Evolutionary conservation across 2,797 vertebrate genomes (phyloP), one percentile per base, ranked within the genome.

Genomic region (Enteromius fasciolatus): DNA sequence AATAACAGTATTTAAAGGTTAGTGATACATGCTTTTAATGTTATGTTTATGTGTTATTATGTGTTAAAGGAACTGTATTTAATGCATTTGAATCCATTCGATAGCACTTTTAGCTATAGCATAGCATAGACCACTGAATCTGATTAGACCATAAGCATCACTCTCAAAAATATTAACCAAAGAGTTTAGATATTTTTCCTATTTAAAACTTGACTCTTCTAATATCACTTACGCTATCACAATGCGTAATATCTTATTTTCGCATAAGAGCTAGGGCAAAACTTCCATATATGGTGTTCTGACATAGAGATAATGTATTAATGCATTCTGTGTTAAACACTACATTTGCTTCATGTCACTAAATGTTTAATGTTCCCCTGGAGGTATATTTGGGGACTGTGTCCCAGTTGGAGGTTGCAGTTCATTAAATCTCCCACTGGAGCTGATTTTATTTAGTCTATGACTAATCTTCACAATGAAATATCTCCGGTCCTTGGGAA

Each of bases 401-500:
- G 31, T 39, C 63, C 44, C 36, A 76, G 31, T 67, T 75, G 66
- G 64, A 50, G 61, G 33, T 68, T 64, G 25, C 57, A 77, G 81
- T 78, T 80, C 33, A 28, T 84, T 82, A 84, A 82, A 82, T 75
- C 80, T 83, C 83, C 85, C 76, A 64, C 23, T 69, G 57, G 82
- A 81, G 33, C 36, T 78, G 17, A 46, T 80, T 87, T 86, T 82
- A 88, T 88, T 76, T 61, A 85, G 72, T 81, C 76, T 69, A 63
- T 66, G 10, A n/a, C 61, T 84, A 63, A 85, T 84, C 64, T 46
- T 33, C 36, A 69, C 33, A 86, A 82, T 85, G 57, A 88, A 86
- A 87, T 66, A 46, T 64, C 28, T 63, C 76, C 82, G 48, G 61
- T 85, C 63, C 82, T 87, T 83, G 86, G 74, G 80, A 87, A 88